Base-by-base conservation (phyloP, 2,888 invertebrate genomes). In the Hoplodrina ambigua region DNA sequence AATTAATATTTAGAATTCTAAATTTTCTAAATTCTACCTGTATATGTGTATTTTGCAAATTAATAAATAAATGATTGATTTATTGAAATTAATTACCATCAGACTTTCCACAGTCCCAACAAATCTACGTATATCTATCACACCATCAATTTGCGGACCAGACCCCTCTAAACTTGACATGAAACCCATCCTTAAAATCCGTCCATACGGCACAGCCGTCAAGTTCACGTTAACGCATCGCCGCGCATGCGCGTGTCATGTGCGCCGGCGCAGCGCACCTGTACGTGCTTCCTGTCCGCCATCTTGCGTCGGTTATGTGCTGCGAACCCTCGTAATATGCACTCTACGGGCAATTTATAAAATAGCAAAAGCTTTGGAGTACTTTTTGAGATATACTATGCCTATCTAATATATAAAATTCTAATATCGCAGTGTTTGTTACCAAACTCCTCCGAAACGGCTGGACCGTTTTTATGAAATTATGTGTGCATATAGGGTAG, bases 241-340 rank as follows among this genome's bases (percentile, higher is more conserved):
- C 66, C 87, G 92, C 88, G 88, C 88, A 72, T 86, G 88, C 90
- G 88, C 86, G 85, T 87, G 88, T 86, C 88, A 85, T 89, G 90
- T 89, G 85, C 77, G 89, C 88, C 72, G 52, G 73, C 73, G 72
- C 62, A 88, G 87, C 92, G 89, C 94, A 94, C 94, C 94, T 94
- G 94, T 75, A 66, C 87, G 84, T 81, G 90, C 85, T 93, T 94
- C 94, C 94, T 92, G 93, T 89, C 88, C 85, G 92, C 94, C 94
- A 93, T 93, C 92, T 93, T 92, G 90, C 65, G 60, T 55, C 63
- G 69, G 54, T 63, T 70, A 44, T 57, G 50, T 64, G 53, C 53
- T 44, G 70, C 66, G 41, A 81, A 78, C 78, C 78, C 81, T 81
- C 20, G 13, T 74, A n/a, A 13, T 50, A 15, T 37, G 53, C 15